phyloP scores from a whole-genome alignment of 1,140 invertebrate genomes.

The Brachystomella parvula region DNA sequence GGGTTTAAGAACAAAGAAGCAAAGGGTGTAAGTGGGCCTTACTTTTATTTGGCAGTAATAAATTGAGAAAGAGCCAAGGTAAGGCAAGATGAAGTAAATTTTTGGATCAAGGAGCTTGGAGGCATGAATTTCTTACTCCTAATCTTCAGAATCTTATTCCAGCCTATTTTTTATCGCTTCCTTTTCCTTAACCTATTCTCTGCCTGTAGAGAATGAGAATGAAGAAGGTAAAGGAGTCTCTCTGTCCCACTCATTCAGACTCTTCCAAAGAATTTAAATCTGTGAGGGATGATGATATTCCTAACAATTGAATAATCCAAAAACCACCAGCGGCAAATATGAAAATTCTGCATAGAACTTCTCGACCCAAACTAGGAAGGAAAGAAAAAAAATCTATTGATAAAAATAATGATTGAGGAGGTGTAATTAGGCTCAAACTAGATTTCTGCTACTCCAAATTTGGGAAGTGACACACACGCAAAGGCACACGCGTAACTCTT shows the following conservation, averaged over 20 bases:
- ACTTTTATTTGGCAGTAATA: slow-evolving; percentile 29
- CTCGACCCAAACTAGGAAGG: too few relatives aligned
- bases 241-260: too few relatives aligned
- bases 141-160: neutral
- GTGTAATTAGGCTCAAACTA: neutral
- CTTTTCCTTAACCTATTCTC: neutral
- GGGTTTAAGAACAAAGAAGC: neutral
- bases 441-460: neutral
- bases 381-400: too few relatives aligned
- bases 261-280: too few relatives aligned
- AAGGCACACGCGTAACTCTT: neutral
- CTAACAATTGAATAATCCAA: too few relatives aligned
- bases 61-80: slow-evolving; percentile 30
- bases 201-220: too few relatives aligned
- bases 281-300: too few relatives aligned
- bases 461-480: neutral
- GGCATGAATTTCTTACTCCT: slow-evolving; percentile 8
- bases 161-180: neutral
- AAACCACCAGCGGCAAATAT: too few relatives aligned
- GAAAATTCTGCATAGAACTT: too few relatives aligned
- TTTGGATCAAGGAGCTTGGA: slow-evolving; percentile 15
- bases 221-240: too few relatives aligned
- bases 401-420: too few relatives aligned
- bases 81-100: slow-evolving; percentile 22
- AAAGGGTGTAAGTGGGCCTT: neutral